These are phyloP conservation scores for Podarcis muralis DNA, from an alignment of 2,113 vertebrate genomes.

Conservation along the genomic window DNA sequence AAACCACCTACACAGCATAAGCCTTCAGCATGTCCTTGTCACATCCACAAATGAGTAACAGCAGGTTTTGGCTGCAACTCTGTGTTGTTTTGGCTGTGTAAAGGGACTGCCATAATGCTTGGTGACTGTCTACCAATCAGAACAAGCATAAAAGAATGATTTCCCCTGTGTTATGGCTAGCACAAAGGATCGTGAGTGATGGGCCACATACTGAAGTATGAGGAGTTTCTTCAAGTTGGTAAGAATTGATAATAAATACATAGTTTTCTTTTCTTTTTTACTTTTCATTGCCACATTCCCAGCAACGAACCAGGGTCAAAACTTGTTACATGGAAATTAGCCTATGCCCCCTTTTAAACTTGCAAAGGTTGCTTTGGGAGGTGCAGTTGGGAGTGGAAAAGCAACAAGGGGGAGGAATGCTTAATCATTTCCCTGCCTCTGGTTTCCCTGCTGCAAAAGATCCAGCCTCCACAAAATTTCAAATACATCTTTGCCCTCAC, in stretches of 20 bases:
- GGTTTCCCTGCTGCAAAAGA: not conserved
- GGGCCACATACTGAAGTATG: not conserved
- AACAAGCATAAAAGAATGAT: not conserved
- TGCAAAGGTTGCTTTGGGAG: not conserved
- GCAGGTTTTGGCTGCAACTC: not conserved
- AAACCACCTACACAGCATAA: not conserved
- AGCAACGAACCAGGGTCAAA: not conserved
- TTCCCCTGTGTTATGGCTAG: not conserved
- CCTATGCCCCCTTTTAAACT: not conserved
- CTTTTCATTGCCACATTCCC: not conserved
- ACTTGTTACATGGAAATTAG: not conserved
- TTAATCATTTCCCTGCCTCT: not conserved
- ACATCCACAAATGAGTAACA: not conserved
- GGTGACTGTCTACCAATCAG: not conserved
- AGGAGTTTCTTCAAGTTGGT: accelerated
- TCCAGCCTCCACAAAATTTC: not conserved
- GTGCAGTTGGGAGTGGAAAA: not conserved
- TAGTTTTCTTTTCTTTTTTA: not conserved
- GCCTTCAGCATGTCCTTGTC: accelerated
- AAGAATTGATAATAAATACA: not conserved
- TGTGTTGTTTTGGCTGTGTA: not conserved
- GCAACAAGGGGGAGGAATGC: not conserved
- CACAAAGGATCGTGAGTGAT: accelerated
- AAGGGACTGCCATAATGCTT: not conserved
- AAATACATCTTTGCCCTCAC: not conserved